phyloP scores from a whole-genome alignment of 2,113 vertebrate species.

The Channa maculata region DNA sequence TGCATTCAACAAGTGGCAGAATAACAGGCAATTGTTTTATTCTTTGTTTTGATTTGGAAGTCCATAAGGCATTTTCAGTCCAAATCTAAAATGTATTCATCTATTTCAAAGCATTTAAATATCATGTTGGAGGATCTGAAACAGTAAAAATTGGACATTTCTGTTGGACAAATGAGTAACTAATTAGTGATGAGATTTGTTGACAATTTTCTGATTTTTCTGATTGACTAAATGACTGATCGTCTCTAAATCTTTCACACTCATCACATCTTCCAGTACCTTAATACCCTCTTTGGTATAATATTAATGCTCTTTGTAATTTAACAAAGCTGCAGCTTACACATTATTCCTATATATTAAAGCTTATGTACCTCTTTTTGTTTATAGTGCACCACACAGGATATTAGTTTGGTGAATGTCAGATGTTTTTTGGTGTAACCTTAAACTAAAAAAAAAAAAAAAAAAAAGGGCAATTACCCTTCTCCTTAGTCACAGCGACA shows the following conservation, averaged over 20 bases:
- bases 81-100: neutral
- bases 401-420: neutral
- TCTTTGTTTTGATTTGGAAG: too few relatives aligned
- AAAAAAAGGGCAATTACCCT: slow-evolving; percentile 12
- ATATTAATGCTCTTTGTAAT: too few relatives aligned
- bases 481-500: slow-evolving; percentile 76
- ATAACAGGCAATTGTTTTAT: too few relatives aligned
- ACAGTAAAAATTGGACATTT: neutral
- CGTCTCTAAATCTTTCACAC: too few relatives aligned
- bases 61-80: too few relatives aligned
- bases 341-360: neutral
- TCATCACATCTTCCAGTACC: too few relatives aligned
- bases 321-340: neutral
- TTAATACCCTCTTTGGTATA: too few relatives aligned
- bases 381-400: neutral
- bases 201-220: neutral
- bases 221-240: neutral
- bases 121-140: neutral
- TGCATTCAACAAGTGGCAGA: too few relatives aligned
- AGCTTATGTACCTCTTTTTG: neutral
- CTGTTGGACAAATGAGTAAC: too few relatives aligned
- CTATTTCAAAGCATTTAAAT: too few relatives aligned
- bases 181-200: neutral
- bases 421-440: neutral
- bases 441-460: neutral